These are phyloP conservation scores for Athene cunicularia DNA, from an alignment of 2,113 vertebrate genomes.

Conservation along the genomic window DNA sequence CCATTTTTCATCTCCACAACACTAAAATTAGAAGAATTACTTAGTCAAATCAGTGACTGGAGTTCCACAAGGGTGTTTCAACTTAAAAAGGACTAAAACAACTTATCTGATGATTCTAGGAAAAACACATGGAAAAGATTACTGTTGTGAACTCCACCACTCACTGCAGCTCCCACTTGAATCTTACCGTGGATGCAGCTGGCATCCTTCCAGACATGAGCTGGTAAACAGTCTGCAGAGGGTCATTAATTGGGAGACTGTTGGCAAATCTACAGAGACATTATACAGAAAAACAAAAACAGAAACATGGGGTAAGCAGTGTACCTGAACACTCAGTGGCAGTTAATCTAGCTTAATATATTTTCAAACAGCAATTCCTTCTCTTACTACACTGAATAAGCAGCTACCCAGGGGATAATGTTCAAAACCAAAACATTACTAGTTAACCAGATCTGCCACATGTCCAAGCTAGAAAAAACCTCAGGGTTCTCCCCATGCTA, in stretches of 20 bases:
- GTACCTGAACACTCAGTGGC: neutral
- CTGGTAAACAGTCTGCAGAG: constrained; percentile 97
- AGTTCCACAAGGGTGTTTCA: neutral
- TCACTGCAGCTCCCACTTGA: neutral
- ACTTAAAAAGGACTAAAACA: neutral
- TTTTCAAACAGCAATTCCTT: too few relatives aligned
- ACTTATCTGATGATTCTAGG: neutral
- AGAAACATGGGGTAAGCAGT: neutral
- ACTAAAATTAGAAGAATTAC: constrained; percentile 74
- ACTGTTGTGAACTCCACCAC: neutral
- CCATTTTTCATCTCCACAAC: constrained; percentile 98
- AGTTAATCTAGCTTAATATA: neutral
- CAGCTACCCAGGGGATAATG: neutral
- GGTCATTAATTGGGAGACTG: constrained; percentile 97
- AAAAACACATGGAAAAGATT: neutral
- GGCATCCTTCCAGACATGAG: constrained; percentile 98
- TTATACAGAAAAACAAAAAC: neutral
- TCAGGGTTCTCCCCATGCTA: neutral
- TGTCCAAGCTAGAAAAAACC: neutral
- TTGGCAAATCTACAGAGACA: constrained; percentile 89
- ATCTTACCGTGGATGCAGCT: constrained; percentile 90
- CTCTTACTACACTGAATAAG: neutral
- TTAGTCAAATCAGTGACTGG: neutral
- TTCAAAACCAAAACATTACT: neutral
- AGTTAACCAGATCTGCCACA: neutral